Evolutionary conservation across 1,140 invertebrate species (phyloP), one percentile per base, ranked within the genome.

Genomic region (Microplitis demolitor): DNA sequence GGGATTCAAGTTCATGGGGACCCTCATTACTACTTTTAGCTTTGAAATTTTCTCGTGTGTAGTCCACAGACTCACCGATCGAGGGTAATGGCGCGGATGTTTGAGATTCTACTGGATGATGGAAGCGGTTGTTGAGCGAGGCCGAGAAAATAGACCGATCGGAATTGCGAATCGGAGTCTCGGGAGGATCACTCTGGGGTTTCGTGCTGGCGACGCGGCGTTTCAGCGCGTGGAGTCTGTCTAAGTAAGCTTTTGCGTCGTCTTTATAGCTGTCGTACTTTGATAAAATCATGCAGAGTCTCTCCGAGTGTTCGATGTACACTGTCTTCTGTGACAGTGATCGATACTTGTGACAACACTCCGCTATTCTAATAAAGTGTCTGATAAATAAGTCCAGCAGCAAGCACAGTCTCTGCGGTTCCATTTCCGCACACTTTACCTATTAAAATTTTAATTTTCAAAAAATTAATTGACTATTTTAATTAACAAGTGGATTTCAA

Each of bases 351-450:
- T 90, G 88, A 76, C 90, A 91, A 33, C 85, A 87, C 61, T 89
- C 85, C 1, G 91, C 91, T 85, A 93, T 92, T 66, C 90, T 85
- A 14, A 93, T 88, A 72, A 93, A 94, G 74, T 92, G 91, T 14
- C 88, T 80, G 45, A 92, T 90, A 73, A 95, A 93, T 66, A 93
- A 90, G 72, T 91, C 89, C 0, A 95, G 80, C 1, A 93, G 84
- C 66, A 88, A 78, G 5, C 87, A 86, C 11, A 90, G 82, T 69
- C 90, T 87, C 33, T 64, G 70, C 0, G 71, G 69, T 0, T 82
- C 78, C 58, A 87, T 61, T 53, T 82, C 76, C 0, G 77, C 82
- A 54, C 84, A 87, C 4, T 80, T 77, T 34, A 80, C 77, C 84
- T 86, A 0, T 75, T 78, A 37, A 67, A 70, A 24, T 24, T 24